These are phyloP conservation scores for Lobophora halterata DNA, from an alignment of 2,888 invertebrate genomes.

Conservation along the genomic window DNA sequence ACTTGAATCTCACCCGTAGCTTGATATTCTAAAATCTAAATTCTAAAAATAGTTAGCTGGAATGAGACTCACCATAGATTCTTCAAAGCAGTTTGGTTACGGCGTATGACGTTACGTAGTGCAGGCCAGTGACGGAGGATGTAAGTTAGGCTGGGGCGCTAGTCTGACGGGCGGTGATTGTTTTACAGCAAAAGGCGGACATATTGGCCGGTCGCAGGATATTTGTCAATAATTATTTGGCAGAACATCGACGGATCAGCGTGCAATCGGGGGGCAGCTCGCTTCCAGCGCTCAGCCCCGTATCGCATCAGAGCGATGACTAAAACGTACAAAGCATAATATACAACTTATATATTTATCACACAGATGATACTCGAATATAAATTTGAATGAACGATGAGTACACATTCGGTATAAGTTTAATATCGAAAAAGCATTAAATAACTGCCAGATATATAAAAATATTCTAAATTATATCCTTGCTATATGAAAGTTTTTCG, in stretches of 20 bases:
- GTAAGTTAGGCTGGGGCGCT: conserved; percentile 37
- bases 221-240: conserved; percentile 82
- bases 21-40: conserved; percentile 12
- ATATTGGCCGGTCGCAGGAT: conserved; percentile 81
- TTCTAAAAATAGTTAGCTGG: too few relatives aligned
- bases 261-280: conserved; percentile 78
- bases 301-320: conserved; percentile 78
- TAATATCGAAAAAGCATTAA: conserved; percentile 10
- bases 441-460: conserved; percentile 26
- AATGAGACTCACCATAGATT: conserved; percentile 13
- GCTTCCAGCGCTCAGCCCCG: conserved; percentile 76
- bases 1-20: conserved; percentile 37
- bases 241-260: conserved; percentile 81
- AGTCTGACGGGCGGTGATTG: conserved; percentile 69
- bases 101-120: conserved; percentile 22
- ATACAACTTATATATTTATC: conserved; percentile 17
- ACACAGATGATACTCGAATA: conserved; percentile 16
- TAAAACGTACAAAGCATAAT: conserved; percentile 43
- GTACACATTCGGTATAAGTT: neutral
- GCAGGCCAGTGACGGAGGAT: conserved; percentile 23
- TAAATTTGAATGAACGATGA: conserved; percentile 3
- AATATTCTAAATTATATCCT: conserved; percentile 29
- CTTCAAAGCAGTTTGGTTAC: conserved; percentile 64
- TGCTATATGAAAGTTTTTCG: conserved; percentile 30
- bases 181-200: conserved; percentile 82